A percentile compares a stretch with the other conserved stretches of the same genome.
phyloP scores from a whole-genome alignment of 1,140 invertebrate genomes.

The Drosophila auraria region DNA sequence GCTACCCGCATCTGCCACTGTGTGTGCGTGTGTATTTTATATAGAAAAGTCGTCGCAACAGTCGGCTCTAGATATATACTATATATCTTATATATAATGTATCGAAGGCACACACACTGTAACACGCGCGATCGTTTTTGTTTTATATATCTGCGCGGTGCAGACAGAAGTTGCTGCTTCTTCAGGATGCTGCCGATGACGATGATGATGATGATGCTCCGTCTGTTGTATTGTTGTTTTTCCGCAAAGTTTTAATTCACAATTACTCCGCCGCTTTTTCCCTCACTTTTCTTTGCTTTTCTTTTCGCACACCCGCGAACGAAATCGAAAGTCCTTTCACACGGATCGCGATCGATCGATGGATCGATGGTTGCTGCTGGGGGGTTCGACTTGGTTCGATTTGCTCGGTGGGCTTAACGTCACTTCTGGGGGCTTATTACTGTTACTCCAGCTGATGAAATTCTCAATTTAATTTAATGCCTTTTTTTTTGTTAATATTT shows the following conservation, averaged over 20 bases:
- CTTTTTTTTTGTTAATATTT: background rate
- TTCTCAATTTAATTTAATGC: background rate
- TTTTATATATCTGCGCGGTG: constrained; percentile 48
- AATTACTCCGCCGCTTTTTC: constrained; percentile 26
- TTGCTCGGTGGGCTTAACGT: constrained; percentile 23
- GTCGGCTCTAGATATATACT: constrained; percentile 47
- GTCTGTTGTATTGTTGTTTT: constrained; percentile 33
- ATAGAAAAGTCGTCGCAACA: constrained; percentile 69
- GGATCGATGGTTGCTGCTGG: constrained; percentile 16
- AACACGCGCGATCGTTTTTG: constrained; percentile 62
- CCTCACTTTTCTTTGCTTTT: constrained; percentile 6
- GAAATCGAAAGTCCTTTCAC: constrained; percentile 70
- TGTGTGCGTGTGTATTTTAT: constrained; percentile 48
- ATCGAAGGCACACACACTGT: constrained; percentile 48
- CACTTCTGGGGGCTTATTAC: constrained; percentile 5
- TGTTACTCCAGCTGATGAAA: constrained; percentile 42
- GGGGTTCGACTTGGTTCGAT: constrained; percentile 2
- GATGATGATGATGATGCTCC: constrained; percentile 8
- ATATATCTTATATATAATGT: constrained; percentile 28
- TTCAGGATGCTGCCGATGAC: constrained; percentile 23
- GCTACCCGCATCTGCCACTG: constrained; percentile 48
- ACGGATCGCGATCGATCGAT: constrained; percentile 29
- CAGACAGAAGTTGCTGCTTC: constrained; percentile 65
- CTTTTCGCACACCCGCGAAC: constrained; percentile 33
- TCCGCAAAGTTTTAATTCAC: constrained; percentile 51